Conservation (phyloP, 92 coral and sea anemone species). For the Paramuricea clavata region DNA sequence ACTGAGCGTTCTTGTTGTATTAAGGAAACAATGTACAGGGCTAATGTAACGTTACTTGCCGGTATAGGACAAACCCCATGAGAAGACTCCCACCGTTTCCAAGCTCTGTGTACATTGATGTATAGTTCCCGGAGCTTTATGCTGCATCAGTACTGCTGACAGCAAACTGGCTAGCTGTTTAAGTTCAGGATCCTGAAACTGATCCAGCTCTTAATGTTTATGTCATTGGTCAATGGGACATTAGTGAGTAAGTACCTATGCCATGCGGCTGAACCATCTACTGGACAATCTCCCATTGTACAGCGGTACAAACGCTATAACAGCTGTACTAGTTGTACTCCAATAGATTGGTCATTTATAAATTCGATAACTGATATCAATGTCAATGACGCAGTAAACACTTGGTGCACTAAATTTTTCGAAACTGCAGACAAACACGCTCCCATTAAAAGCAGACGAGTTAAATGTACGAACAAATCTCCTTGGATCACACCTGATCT, state of each 20-base stretch:
- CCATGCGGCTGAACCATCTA: not conserved
- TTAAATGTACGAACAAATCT: too few species aligned
- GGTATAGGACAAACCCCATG: slow-evolving; percentile 21
- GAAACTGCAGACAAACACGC: too few species aligned
- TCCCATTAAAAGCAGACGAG: too few species aligned
- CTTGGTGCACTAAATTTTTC: too few species aligned
- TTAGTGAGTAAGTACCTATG: too few species aligned
- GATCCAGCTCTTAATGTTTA: slow-evolving; percentile 16
- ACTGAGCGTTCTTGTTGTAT: slow-evolving; percentile 59
- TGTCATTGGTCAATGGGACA: too few species aligned
- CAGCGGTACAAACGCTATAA: not conserved
- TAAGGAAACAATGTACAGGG: slow-evolving; percentile 45
- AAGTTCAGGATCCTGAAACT: slow-evolving; percentile 51
- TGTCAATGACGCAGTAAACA: too few species aligned
- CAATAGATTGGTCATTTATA: not conserved
- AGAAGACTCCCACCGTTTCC: slow-evolving; percentile 60
- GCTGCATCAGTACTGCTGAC: slow-evolving; percentile 60
- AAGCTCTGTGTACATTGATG: slow-evolving; percentile 50
- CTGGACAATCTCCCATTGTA: not conserved
- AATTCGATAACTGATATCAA: too few species aligned
- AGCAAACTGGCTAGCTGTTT: slow-evolving; percentile 70
- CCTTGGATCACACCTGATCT: too few species aligned
- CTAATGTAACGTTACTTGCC: slow-evolving; percentile 8
- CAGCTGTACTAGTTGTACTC: not conserved
- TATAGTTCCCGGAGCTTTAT: slow-evolving; percentile 75